Evolutionary conservation across 64 coral and sea anemone species (phyloP).

Genomic region (Acropora tenuis): DNA sequence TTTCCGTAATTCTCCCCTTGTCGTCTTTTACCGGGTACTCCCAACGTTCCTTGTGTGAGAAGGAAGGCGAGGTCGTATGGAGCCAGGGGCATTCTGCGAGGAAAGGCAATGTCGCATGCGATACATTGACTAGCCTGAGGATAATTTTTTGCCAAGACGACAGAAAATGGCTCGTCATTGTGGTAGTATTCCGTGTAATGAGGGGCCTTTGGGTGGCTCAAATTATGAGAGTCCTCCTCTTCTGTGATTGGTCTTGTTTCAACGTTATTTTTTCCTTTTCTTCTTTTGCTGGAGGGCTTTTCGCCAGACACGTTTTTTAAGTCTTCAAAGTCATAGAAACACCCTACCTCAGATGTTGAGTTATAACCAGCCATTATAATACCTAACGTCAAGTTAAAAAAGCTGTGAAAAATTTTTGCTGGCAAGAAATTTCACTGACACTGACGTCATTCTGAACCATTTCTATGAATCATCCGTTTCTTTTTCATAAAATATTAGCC

Average conservation of each 20-base stretch:
- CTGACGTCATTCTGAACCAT: too few species aligned
- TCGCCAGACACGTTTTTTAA: too few species aligned
- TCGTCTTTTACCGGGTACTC: slow-evolving; percentile 29
- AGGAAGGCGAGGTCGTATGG: slow-evolving; percentile 40
- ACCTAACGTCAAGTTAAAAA: too few species aligned
- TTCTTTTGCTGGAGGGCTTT: slow-evolving; percentile 29
- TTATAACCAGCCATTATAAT: too few species aligned
- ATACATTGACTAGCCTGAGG: slow-evolving; percentile 30
- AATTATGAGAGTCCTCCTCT: slow-evolving; percentile 16
- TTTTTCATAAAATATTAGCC: too few species aligned
- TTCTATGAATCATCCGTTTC: too few species aligned
- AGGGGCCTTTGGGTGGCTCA: slow-evolving; percentile 12
- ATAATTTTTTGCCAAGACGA: slow-evolving; percentile 16
- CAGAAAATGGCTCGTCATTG: slow-evolving; percentile 6
- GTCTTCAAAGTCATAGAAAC: too few species aligned
- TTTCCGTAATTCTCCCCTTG: slow-evolving; percentile 24
- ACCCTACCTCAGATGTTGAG: too few species aligned
- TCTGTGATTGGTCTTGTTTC: slow-evolving; percentile 11
- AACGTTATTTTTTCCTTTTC: slow-evolving; percentile 34
- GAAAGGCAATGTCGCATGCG: slow-evolving; percentile 38
- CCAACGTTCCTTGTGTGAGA: slow-evolving; percentile 40
- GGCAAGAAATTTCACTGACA: too few species aligned
- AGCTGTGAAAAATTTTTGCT: too few species aligned
- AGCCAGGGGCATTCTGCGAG: slow-evolving; percentile 36
- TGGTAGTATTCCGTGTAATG: slow-evolving; percentile 17